These are phyloP conservation scores for Oreochromis tanganicae DNA, from an alignment of 2,113 vertebrate genomes.

Conservation along the genomic window DNA sequence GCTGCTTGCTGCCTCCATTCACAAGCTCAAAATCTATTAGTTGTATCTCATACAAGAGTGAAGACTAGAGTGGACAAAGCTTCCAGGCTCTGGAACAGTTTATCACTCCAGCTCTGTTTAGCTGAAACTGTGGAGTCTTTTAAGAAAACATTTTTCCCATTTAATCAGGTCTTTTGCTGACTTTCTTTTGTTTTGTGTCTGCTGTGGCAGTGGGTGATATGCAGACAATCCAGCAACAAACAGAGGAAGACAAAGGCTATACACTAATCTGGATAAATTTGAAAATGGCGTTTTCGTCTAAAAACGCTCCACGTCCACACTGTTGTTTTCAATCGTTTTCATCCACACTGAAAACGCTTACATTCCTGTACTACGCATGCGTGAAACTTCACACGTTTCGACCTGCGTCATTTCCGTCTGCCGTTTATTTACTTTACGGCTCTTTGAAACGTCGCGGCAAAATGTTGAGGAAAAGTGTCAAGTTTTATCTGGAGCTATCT, in stretches of 20 bases:
- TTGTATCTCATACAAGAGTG: background rate
- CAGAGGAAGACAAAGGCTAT: background rate
- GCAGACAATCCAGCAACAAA: background rate
- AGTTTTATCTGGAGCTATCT: no score
- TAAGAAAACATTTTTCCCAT: background rate
- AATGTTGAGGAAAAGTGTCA: background rate
- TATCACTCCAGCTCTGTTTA: background rate
- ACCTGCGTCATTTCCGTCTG: rapidly evolving
- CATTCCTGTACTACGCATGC: background rate
- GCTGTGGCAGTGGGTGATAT: background rate
- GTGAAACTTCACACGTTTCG: rapidly evolving
- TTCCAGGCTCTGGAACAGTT: background rate
- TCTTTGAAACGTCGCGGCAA: background rate
- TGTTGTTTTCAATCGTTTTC: background rate
- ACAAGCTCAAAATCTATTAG: background rate
- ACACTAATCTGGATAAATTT: background rate
- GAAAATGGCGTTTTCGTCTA: background rate
- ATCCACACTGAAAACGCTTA: rapidly evolving
- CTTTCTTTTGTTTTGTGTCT: background rate
- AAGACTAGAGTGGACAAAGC: background rate
- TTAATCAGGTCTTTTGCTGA: background rate
- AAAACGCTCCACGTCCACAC: background rate
- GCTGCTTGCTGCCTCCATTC: background rate
- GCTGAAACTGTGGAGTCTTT: background rate
- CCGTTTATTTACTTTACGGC: background rate